These are phyloP conservation scores for Lamproptera curius DNA, from an alignment of 2,888 invertebrate species.

Conservation along the genomic window DNA sequence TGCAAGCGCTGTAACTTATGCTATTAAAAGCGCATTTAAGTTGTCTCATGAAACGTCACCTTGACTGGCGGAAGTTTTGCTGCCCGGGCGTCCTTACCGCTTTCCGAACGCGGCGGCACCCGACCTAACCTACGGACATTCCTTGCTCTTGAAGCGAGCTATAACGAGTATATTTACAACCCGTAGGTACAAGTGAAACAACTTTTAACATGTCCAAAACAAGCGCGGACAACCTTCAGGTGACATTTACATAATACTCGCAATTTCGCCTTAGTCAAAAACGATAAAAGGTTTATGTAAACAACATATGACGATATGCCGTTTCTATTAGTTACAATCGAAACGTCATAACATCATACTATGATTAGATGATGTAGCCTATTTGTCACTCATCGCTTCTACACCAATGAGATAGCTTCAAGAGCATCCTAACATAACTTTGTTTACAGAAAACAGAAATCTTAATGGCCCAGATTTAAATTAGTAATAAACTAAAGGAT, in stretches of 20 bases:
- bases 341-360: too few relatives aligned
- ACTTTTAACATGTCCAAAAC: conserved; percentile 11
- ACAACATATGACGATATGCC: too few relatives aligned
- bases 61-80: conserved; percentile 63
- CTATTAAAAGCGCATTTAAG: conserved; percentile 5
- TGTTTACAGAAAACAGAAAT: too few relatives aligned
- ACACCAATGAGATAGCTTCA: too few relatives aligned
- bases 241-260: conserved; percentile 8
- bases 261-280: too few relatives aligned
- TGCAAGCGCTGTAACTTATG: too few relatives aligned
- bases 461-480: too few relatives aligned
- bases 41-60: conserved; percentile 41
- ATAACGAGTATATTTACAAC: conserved; percentile 1
- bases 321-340: too few relatives aligned
- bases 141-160: conserved; percentile 2
- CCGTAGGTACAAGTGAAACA: conserved; percentile 3
- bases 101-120: conserved; percentile 46
- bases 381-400: too few relatives aligned
- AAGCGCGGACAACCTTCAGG: neutral
- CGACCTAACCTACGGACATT: conserved; percentile 34
- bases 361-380: too few relatives aligned
- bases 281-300: too few relatives aligned
- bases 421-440: too few relatives aligned
- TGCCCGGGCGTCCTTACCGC: conserved; percentile 57
- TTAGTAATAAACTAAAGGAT: neutral